A percentile compares a stretch with the other conserved stretches of the same genome.
Conservation (phyloP, 2,888 invertebrate genomes). For the Scrobipalpa atriplicella region DNA sequence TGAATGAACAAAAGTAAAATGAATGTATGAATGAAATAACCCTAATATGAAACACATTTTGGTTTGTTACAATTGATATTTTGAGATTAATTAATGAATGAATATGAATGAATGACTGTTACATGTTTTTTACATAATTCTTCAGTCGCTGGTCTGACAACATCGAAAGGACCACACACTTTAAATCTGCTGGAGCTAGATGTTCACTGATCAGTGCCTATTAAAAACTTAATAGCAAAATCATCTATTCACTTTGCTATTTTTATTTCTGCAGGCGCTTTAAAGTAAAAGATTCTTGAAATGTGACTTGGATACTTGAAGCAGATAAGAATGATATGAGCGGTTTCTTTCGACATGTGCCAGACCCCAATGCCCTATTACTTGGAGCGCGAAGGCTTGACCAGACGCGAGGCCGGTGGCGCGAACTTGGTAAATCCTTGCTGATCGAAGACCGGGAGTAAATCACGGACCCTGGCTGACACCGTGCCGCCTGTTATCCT, state of each 20-base stretch:
- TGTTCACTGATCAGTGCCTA: background rate
- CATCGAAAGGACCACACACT: background rate
- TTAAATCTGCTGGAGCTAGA: background rate
- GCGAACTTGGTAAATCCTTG: constrained; percentile 93
- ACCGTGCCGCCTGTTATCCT: constrained; percentile 87
- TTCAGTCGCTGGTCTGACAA: constrained; percentile 3
- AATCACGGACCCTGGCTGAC: constrained; percentile 87
- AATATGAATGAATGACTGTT: background rate
- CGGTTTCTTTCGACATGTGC: background rate
- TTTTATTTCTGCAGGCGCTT: background rate
- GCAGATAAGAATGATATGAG: background rate
- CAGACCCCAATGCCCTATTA: constrained; percentile 36
- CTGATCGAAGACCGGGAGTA: constrained; percentile 92
- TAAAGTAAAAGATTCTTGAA: background rate
- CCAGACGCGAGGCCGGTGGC: constrained; percentile 90
- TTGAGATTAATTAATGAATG: background rate
- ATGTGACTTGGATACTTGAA: background rate
- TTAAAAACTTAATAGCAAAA: background rate
- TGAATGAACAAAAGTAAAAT: background rate
- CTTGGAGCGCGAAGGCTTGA: constrained; percentile 83
- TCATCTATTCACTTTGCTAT: background rate
- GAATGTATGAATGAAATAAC: background rate
- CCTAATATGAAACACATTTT: background rate
- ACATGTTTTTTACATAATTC: background rate
- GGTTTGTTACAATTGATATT: background rate